Base-by-base conservation (phyloP, 2,797 vertebrate species). In the Sebastes elongatus region DNA sequence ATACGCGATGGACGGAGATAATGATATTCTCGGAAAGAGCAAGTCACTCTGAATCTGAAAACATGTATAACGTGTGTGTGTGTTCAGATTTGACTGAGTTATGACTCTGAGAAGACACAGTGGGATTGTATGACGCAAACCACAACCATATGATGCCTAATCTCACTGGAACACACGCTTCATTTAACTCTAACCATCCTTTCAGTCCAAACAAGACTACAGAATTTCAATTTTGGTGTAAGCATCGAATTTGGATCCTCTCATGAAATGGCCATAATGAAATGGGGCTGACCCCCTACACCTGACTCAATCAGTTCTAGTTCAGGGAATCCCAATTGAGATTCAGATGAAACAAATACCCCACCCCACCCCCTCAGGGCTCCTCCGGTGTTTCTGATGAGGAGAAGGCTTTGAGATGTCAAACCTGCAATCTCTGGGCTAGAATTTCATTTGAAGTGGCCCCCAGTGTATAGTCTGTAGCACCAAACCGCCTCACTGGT, bases 401-500 rank as follows among this genome's bases (percentile, higher is more conserved):
- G 62, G 84, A 84, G 74, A 71, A 46, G 82, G 78, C 87, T 92
- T 72, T 72, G 63, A 79, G 82, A 75, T 89, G 83, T 93, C 85
- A 90, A 88, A 92, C 77, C 85, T 88, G 83, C 90, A 90, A 86
- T 92, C 89, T 88, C 65, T 62, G 70, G 80, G 81, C 61, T 88
- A 68, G 70, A 90, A 89, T 93, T 91, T 86, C 66, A 80, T 92
- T 92, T 92, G 85, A 93, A 90, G 90, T 85, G 83, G 70, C 84
- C 88, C 70, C 82, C 13, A 22, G 90, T 84, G 90, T 78, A 77
- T 78, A 76, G 76, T 57, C 83, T 80, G 60, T 61, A 33, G 74
- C 79, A 27, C 78, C 38, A 52, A 46, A 74, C 72, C 35, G 32
- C 63, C 59, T 68, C 65, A 11, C 76, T 73, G 77, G 85, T 85